phyloP scores from a whole-genome alignment of 2,797 vertebrate species.

The Catostomus latipinnis region DNA sequence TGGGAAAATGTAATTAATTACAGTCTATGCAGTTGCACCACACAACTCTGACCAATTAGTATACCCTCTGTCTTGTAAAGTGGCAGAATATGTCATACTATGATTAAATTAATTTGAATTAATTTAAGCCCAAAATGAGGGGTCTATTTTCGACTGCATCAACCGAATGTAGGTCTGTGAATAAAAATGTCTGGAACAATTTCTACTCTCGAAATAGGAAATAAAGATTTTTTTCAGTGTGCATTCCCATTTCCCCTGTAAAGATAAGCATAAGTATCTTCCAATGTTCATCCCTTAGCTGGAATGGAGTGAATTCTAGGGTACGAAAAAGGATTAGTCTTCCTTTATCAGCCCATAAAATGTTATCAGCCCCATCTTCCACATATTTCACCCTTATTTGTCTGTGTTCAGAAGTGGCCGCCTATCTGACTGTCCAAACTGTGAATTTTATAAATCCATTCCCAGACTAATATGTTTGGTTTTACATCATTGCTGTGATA shows the following conservation, averaged over 20 bases:
- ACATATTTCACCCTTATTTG: slow-evolving; percentile 57
- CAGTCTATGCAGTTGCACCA: slow-evolving; percentile 49
- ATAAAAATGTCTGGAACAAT: slow-evolving; percentile 21
- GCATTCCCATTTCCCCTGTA: neutral
- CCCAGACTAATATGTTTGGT: slow-evolving; percentile 27
- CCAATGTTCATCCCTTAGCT: slow-evolving; percentile 36
- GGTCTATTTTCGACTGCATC: neutral
- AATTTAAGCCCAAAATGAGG: slow-evolving; percentile 29
- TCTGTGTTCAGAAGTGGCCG: slow-evolving; percentile 38
- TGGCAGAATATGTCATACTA: slow-evolving; percentile 12
- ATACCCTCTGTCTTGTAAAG: slow-evolving; percentile 44
- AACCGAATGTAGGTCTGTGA: neutral
- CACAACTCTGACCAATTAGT: slow-evolving; percentile 68
- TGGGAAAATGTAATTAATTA: slow-evolving; percentile 58
- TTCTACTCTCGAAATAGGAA: neutral
- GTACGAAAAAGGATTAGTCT: slow-evolving; percentile 54
- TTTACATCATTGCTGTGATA: slow-evolving; percentile 43
- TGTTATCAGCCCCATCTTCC: slow-evolving; percentile 61
- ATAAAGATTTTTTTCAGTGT: neutral
- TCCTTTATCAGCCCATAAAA: slow-evolving; percentile 51
- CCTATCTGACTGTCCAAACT: slow-evolving; percentile 41
- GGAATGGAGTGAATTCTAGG: slow-evolving; percentile 43
- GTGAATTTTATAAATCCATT: slow-evolving; percentile 39
- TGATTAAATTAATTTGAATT: slow-evolving; percentile 36
- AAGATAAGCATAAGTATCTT: slow-evolving; percentile 34